Percentiles rank a stretch among this genome's conserved stretches.
Evolutionary conservation across 2,888 invertebrate genomes (phyloP).

Genomic region (Itoplectis maculator): DNA sequence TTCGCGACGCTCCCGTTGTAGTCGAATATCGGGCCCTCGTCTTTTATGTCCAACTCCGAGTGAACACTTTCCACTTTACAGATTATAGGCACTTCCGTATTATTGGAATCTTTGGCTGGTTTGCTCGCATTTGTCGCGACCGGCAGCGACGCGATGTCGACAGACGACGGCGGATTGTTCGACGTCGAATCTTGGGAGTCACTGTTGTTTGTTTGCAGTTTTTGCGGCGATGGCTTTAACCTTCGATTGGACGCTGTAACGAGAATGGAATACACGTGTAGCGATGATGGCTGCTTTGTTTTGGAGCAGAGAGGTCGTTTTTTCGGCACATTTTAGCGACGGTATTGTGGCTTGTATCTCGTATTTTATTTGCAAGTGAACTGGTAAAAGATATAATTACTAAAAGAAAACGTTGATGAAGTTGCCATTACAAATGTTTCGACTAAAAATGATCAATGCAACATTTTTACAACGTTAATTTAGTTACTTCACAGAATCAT

Average conservation of each 20-base stretch:
- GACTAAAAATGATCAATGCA: no score
- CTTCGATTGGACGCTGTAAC: slow-evolving; percentile 45
- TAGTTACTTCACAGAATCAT: no score
- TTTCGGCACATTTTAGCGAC: no score
- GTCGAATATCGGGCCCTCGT: slow-evolving; percentile 79
- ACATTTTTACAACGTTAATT: no score
- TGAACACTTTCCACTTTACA: slow-evolving; percentile 77
- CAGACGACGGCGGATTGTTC: slow-evolving; percentile 41
- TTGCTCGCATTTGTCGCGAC: background rate
- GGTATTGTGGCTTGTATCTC: background rate
- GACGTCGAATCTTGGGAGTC: slow-evolving; percentile 53
- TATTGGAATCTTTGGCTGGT: slow-evolving; percentile 25
- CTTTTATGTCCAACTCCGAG: slow-evolving; percentile 82
- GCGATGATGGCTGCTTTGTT: background rate
- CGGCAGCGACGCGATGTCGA: background rate
- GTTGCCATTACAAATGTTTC: no score
- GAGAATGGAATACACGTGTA: background rate
- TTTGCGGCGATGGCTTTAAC: slow-evolving; percentile 33
- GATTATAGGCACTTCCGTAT: slow-evolving; percentile 34
- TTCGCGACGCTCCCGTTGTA: slow-evolving; percentile 39
- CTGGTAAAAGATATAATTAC: no score
- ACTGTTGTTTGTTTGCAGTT: slow-evolving; percentile 15
- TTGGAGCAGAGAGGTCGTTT: background rate
- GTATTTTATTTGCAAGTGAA: background rate
- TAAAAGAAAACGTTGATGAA: no score